Evolutionary conservation across 2,888 invertebrate species (phyloP).

Genomic region (Mesoligia furuncula): DNA sequence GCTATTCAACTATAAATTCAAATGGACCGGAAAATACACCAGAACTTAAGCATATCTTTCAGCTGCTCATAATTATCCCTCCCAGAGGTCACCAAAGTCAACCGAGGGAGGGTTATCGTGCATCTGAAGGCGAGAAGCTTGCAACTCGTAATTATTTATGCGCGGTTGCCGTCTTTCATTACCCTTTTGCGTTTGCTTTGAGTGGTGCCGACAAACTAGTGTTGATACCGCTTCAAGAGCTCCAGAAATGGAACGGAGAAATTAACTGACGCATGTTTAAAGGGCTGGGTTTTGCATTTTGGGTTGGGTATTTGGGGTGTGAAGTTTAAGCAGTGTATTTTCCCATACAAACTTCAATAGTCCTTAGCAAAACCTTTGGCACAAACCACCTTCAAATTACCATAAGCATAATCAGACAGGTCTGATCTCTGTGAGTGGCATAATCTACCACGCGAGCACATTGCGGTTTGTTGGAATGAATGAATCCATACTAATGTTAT

Average conservation of each 20-base stretch:
- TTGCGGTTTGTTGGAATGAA: neutral
- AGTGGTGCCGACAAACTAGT: constrained; percentile 48
- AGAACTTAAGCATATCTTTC: constrained; percentile 24
- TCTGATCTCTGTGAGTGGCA: neutral
- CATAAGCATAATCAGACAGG: neutral
- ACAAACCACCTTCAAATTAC: neutral
- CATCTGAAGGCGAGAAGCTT: constrained; percentile 50
- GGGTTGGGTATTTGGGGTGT: neutral
- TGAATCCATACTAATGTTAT: too few species aligned
- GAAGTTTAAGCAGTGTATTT: neutral
- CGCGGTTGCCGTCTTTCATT: constrained; percentile 47
- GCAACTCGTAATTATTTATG: constrained; percentile 51
- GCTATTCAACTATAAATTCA: neutral
- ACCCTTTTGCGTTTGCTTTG: constrained; percentile 47
- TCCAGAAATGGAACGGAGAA: constrained; percentile 37
- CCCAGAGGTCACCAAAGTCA: constrained; percentile 44
- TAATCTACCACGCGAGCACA: neutral
- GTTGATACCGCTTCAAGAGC: constrained; percentile 34
- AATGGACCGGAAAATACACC: constrained; percentile 14
- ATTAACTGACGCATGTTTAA: constrained; percentile 39
- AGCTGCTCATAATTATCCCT: constrained; percentile 19
- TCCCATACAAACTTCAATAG: neutral
- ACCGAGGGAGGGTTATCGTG: constrained; percentile 35
- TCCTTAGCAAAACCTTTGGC: neutral
- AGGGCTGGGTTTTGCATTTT: constrained; percentile 27